Base-by-base conservation (phyloP, 2,113 vertebrate genomes). In the Campylomormyrus numenius region DNA sequence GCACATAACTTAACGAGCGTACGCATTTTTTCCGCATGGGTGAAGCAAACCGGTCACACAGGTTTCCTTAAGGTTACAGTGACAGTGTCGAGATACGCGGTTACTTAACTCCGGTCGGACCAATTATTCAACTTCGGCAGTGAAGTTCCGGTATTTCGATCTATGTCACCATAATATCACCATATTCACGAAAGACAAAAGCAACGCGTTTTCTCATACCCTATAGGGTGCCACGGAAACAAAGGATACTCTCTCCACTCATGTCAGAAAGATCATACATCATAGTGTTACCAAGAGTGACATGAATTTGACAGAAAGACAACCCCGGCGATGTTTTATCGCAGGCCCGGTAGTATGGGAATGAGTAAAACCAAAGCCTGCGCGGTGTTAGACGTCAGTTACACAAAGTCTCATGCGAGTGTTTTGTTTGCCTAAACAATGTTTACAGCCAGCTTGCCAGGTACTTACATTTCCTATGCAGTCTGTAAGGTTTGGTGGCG, bases 391-490 rank as follows among this genome's bases (percentile, higher is more conserved):
- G 6, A 80, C 35, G 2, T 1, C 35, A 80, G n/a, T 35, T 19
- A 42, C 70, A 39, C 70, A 35, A 39, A 80, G 74, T 42, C 74
- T 39, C 35, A 42, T 19, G 74, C 35, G 9, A 80, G 13, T 42
- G 31, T 80, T 42, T 42, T 35, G 74, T 80, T 19, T 80, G 31
- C 31, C 2, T 42, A 17, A 80, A 80, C 0, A 80, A 42, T 80
- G 35, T 39, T 80, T 5, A 42, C 74, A 80, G 35, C 5, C 21
- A 17, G 70, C 31, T 77, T 39, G 4, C 70, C 70, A 35, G 11
- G 11, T 88, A 95, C 97, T 96, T 94, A 99, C 98, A 95, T 96
- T 98, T 46, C 97, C 97, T 89, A 99, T 98, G 92, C 98, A 99
- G 94, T 99, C 98, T 35, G 98, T 98, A 89, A 99, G 94, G 91